Evolutionary conservation across 2,888 invertebrate species (phyloP), one percentile per base, ranked within the genome.

Genomic region (Drosophila emarginata): DNA sequence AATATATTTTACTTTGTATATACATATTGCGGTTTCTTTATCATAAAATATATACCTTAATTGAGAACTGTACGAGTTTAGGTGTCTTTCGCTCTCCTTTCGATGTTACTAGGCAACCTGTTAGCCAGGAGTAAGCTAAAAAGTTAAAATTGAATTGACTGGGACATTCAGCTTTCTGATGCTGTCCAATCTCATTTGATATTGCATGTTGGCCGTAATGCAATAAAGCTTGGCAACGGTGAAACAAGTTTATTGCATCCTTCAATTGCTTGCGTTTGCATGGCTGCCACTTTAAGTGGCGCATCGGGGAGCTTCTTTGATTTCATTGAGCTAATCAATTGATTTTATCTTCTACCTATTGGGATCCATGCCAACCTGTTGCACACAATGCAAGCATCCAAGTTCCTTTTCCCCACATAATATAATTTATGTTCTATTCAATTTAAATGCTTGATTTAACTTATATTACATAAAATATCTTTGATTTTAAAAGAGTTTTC

Each of bases 291-390:
- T 15, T 18, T 23, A 28, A 36, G 18, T 36, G 57, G 57, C 50
- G 58, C 66, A 59, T 74, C 61, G 23, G 74, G 32, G n/a, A 23
- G 18, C 37, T 57, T 39, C 81, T 87, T 87, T 66, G 81, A 80
- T 87, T 72, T 54, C 14, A 45, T 40, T 18, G 61, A 58, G 69
- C 69, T 72, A 83, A 83, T 84, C 78, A 80, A 87, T 58, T 78
- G 72, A 66, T 64, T 60, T 73, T 59, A 58, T 54, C 51, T 53
- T 21, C 53, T 36, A 23, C 40, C 45, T 54, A 40, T 40, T 21
- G 45, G 45, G 2, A 21, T 18, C 18, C 18, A 51, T n/a, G 12
- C 21, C 21, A 60, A 84, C 81, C 76, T 78, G 79, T 80, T 78
- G 74, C 23, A 7, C 32, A 9, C 12, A 6, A 78, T 78, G 74